Conservation (phyloP, 2,888 invertebrate species). For the Melanargia galathea region DNA sequence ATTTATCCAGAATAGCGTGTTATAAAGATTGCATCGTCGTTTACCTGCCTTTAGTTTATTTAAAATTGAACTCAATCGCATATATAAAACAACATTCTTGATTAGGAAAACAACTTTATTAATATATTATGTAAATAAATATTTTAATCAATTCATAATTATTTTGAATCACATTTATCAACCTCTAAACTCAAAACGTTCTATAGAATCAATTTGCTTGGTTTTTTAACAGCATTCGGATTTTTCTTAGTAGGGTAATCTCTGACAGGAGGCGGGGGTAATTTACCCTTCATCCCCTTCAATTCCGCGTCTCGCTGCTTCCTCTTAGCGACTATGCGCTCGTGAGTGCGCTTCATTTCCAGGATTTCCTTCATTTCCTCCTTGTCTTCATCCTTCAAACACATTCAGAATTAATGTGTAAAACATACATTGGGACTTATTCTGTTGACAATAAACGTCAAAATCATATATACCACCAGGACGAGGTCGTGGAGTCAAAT, state of each 20-base stretch:
- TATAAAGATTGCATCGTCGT: too few relatives aligned
- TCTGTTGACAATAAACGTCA: too few relatives aligned
- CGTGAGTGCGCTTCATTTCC: conserved; percentile 94
- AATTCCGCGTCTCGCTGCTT: conserved; percentile 62
- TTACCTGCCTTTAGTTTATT: too few relatives aligned
- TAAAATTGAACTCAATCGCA: too few relatives aligned
- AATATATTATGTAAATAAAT: not conserved
- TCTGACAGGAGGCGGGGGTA: conserved; percentile 49
- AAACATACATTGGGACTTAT: not conserved
- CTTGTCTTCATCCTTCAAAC: conserved; percentile 91
- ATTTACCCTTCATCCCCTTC: conserved; percentile 52
- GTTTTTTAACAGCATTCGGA: conserved; percentile 21
- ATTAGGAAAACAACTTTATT: too few relatives aligned
- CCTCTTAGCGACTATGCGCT: conserved; percentile 89
- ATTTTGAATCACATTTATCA: not conserved
- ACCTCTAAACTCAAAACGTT: not conserved
- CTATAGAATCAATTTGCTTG: conserved; percentile 16
- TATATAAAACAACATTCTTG: too few relatives aligned
- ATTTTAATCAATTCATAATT: not conserved
- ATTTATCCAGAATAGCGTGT: too few relatives aligned
- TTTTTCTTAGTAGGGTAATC: conserved; percentile 66
- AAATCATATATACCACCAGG: too few relatives aligned
- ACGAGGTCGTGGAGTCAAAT: too few relatives aligned
- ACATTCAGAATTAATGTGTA: not conserved
- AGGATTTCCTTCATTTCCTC: conserved; percentile 96